phyloP scores from a whole-genome alignment of 2,113 vertebrate species.

The Vanacampus margaritifer region DNA sequence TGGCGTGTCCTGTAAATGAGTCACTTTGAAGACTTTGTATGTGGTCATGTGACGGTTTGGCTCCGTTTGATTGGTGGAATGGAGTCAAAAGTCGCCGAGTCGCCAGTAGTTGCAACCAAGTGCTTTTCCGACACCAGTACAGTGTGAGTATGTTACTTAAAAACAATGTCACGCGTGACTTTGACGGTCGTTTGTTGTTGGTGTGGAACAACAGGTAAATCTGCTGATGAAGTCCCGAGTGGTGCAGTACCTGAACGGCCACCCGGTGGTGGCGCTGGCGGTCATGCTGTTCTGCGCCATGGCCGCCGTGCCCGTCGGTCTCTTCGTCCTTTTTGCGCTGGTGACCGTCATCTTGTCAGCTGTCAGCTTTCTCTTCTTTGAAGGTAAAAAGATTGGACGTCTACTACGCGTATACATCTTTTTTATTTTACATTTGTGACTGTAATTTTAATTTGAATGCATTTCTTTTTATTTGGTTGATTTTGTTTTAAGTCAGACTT shows the following conservation, averaged over 20 bases:
- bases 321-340: slow-evolving; percentile 80
- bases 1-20: no score
- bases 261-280: slow-evolving; percentile 77
- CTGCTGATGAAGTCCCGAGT: slow-evolving; percentile 76
- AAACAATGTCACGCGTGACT: neutral
- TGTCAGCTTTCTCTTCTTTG: slow-evolving; percentile 78
- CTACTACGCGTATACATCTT: neutral
- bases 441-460: no score
- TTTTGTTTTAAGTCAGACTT: no score
- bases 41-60: no score
- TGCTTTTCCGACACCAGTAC: no score
- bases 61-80: no score
- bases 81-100: no score
- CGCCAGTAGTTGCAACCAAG: no score
- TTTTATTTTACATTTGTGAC: no score
- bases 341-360: slow-evolving; percentile 72
- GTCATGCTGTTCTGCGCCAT: slow-evolving; percentile 75
- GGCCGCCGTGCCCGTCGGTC: slow-evolving; percentile 76
- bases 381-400: slow-evolving; percentile 70
- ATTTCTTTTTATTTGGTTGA: no score
- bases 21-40: no score
- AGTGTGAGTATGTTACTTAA: neutral
- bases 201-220: slow-evolving; percentile 67
- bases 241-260: slow-evolving; percentile 79
- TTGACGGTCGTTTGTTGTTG: neutral